Percentiles rank a stretch among this genome's conserved stretches.
phyloP scores from a whole-genome alignment of 2,113 vertebrate genomes.

The Astatoreochromis straeleni region DNA sequence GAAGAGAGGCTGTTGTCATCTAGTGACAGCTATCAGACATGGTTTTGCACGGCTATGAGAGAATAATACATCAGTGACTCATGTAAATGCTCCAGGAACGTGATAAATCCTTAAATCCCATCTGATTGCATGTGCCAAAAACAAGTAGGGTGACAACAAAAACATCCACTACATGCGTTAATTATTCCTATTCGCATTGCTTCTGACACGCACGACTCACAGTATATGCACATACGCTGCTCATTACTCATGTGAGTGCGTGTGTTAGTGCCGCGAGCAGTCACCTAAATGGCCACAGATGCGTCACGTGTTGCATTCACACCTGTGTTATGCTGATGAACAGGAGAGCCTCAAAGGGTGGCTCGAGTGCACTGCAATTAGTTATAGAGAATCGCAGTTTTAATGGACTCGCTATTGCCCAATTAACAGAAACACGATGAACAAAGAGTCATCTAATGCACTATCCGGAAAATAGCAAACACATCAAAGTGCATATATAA shows the following conservation, averaged over 20 bases:
- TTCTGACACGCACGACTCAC: slow-evolving; percentile 2
- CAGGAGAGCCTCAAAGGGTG: slow-evolving; percentile 41
- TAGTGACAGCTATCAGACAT: neutral
- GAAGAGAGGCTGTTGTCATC: neutral
- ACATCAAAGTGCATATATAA: slow-evolving; percentile 20
- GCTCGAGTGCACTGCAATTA: slow-evolving; percentile 51
- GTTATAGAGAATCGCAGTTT: slow-evolving; percentile 9
- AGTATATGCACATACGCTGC: neutral
- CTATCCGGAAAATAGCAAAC: neutral
- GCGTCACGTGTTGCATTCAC: neutral
- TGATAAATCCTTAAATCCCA: neutral
- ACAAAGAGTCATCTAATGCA: slow-evolving; percentile 13
- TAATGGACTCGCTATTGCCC: slow-evolving; percentile 22
- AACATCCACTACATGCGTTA: slow-evolving; percentile 12
- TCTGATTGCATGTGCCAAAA: neutral
- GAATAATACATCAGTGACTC: neutral
- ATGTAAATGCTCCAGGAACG: neutral
- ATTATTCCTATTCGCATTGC: neutral
- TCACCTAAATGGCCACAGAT: neutral
- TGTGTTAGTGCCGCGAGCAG: neutral
- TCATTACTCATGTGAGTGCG: neutral
- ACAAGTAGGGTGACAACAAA: neutral
- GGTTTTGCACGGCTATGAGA: neutral
- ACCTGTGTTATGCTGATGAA: slow-evolving; percentile 44
- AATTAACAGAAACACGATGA: neutral